These are phyloP conservation scores for Caligus rogercresseyi DNA, from an alignment of 1,140 invertebrate species.

Conservation along the genomic window DNA sequence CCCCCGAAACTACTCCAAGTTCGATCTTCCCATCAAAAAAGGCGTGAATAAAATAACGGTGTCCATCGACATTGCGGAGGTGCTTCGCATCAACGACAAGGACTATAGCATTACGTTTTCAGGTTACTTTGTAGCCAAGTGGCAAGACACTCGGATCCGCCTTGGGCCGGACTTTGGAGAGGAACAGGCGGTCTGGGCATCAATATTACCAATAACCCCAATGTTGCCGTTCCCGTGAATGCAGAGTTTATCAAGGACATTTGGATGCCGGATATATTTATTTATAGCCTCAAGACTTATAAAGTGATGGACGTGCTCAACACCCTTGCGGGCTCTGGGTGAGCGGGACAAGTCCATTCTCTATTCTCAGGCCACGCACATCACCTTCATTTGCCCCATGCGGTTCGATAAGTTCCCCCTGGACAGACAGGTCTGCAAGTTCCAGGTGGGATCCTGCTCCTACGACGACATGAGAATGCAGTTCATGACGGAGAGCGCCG, in stretches of 20 bases:
- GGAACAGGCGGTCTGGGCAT: slow-evolving; percentile 7
- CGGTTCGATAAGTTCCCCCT: slow-evolving; percentile 18
- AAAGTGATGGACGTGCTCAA: slow-evolving; percentile 18
- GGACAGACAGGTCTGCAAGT: slow-evolving; percentile 20
- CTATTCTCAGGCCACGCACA: slow-evolving; percentile 20
- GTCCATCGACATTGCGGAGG: slow-evolving; percentile 14
- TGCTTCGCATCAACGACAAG: slow-evolving; percentile 16
- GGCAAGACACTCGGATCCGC: slow-evolving; percentile 11
- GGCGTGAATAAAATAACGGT: background rate
- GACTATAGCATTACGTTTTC: slow-evolving; percentile 20
- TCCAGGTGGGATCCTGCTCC: slow-evolving; percentile 14
- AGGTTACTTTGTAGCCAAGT: slow-evolving; percentile 15
- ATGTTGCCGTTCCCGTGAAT: slow-evolving; percentile 9
- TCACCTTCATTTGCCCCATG: slow-evolving; percentile 20
- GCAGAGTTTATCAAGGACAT: slow-evolving; percentile 19
- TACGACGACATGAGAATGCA: slow-evolving; percentile 6
- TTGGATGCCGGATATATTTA: slow-evolving; percentile 18
- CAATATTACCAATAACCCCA: slow-evolving; percentile 13
- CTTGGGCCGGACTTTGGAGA: slow-evolving; percentile 12
- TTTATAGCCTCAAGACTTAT: slow-evolving; percentile 18
- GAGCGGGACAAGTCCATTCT: slow-evolving; percentile 3
- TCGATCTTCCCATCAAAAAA: slow-evolving; percentile 10
- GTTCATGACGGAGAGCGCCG: slow-evolving; percentile 6
- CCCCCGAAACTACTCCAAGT: slow-evolving; percentile 8
- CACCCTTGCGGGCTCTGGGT: slow-evolving; percentile 17